Base-by-base conservation (phyloP, 1,140 invertebrate genomes). In the Drosophila biarmipes region DNA sequence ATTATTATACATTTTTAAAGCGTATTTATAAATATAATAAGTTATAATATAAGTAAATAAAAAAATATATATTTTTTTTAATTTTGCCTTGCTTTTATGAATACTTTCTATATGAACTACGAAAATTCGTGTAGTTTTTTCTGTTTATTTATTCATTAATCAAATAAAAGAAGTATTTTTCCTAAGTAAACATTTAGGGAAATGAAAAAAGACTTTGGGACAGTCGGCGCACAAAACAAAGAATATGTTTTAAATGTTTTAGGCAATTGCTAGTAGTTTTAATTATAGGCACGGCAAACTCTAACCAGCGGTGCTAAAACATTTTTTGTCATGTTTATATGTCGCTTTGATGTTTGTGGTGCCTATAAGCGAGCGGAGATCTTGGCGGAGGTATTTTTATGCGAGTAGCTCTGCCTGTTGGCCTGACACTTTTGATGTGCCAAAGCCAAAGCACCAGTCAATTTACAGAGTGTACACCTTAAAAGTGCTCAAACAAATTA, bases 361-460 rank as follows among this genome's bases (percentile, higher is more conserved):
- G 7, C 35, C 12, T 37, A 2, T 46, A 10, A 19, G 4, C 19
- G n/a, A 7, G 4, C 21, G 8, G 14, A 24, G 21, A 17, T 49
- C 57, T 21, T 29, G 12, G 14, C 10, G 6, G 2, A 59, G 4
- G 17, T 46, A 38, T 67, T 63, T 64, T 51, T 35, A 52, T 52
- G 29, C 10, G n/a, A n/a, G n/a, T n/a, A n/a, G n/a, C 29, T 48
- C n/a, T 31, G 46, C n/a, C 46, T 15, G 15, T 34, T 12, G 6
- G 38, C 4, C 24, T 38, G 34, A 24, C n/a, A 55, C 48, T 40
- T 56, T 46, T 46, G 19, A 68, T 54, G 48, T 69, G 49, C 42
- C 49, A 69, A 68, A 38, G 49, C 49, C 49, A 69, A 69, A 34
- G 54, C 49, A 56, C 56, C 19, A 40, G 19, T 48, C 19, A 24